These are phyloP conservation scores for Apocheima hispidaria DNA, from an alignment of 2,888 invertebrate genomes.

Conservation along the genomic window DNA sequence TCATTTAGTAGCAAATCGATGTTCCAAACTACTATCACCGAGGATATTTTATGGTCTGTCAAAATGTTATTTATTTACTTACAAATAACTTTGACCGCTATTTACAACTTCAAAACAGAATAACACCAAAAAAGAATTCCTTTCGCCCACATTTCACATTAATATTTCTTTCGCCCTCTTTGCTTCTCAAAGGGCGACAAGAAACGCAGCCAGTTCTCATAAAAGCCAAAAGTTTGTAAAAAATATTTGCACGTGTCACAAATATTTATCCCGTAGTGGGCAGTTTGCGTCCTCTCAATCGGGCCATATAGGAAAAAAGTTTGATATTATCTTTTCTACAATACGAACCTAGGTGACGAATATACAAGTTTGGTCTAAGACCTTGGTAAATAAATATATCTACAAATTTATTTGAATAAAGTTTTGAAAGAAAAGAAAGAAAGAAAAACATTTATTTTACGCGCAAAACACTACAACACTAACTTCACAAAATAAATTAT, in stretches of 20 bases:
- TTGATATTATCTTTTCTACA: too few species aligned
- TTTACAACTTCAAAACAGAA: slow-evolving; percentile 1
- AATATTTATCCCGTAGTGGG: slow-evolving; percentile 19
- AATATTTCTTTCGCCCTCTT: slow-evolving; percentile 14
- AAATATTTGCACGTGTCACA: slow-evolving; percentile 20
- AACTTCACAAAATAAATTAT: too few species aligned
- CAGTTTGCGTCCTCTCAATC: neutral
- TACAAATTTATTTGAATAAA: too few species aligned
- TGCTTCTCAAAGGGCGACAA: slow-evolving; percentile 15
- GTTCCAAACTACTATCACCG: neutral
- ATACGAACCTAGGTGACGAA: too few species aligned
- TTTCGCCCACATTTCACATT: slow-evolving; percentile 13
- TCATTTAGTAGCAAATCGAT: neutral
- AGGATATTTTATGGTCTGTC: neutral
- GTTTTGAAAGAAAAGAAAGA: too few species aligned
- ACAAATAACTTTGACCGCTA: neutral
- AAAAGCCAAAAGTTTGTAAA: slow-evolving; percentile 21
- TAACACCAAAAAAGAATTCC: slow-evolving; percentile 8
- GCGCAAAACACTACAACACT: too few species aligned
- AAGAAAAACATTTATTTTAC: too few species aligned
- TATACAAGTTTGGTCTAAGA: too few species aligned
- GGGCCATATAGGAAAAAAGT: too few species aligned
- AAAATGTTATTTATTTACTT: neutral
- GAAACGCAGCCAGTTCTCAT: slow-evolving; percentile 5
- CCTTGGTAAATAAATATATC: too few species aligned